Conservation (phyloP, 2,888 invertebrate genomes). For the Drosophila dives region DNA sequence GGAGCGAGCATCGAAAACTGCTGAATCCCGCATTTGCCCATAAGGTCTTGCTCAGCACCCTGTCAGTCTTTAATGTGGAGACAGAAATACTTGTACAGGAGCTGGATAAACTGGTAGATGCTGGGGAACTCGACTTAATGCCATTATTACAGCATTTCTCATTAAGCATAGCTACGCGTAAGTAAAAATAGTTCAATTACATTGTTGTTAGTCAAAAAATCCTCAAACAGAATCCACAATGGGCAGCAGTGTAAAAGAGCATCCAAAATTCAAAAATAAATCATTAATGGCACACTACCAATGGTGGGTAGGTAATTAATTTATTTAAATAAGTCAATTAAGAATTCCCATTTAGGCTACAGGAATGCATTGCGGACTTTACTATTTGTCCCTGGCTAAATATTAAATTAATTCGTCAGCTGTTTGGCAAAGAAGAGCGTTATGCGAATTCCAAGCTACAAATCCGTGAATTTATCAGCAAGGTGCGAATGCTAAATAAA, state of each 20-base stretch:
- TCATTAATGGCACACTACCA: constrained; percentile 11
- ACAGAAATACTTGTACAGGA: constrained; percentile 48
- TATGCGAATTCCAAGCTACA: constrained; percentile 1
- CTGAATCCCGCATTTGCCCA: constrained; percentile 77
- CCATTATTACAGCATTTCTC: constrained; percentile 45
- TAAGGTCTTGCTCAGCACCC: constrained; percentile 71
- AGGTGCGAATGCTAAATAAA: not conserved
- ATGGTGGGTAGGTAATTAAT: not conserved
- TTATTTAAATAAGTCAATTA: not conserved
- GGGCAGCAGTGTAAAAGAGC: constrained; percentile 33
- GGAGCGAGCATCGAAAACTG: constrained; percentile 73
- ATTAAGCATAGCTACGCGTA: constrained; percentile 70
- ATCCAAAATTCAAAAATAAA: constrained; percentile 23
- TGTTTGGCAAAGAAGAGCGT: constrained; percentile 15
- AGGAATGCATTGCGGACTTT: constrained; percentile 1
- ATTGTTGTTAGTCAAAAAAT: not conserved
- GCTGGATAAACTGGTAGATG: constrained; percentile 46
- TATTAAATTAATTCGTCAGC: constrained; percentile 1
- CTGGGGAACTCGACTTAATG: constrained; percentile 52
- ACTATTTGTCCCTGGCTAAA: constrained; percentile 8
- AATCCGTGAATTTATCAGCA: not conserved
- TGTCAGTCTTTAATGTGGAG: constrained; percentile 75
- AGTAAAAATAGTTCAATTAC: constrained; percentile 20
- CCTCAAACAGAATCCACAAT: constrained; percentile 41
- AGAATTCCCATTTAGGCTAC: not conserved